Conservation (phyloP, 1,140 invertebrate genomes). For the Cydia pomonella region DNA sequence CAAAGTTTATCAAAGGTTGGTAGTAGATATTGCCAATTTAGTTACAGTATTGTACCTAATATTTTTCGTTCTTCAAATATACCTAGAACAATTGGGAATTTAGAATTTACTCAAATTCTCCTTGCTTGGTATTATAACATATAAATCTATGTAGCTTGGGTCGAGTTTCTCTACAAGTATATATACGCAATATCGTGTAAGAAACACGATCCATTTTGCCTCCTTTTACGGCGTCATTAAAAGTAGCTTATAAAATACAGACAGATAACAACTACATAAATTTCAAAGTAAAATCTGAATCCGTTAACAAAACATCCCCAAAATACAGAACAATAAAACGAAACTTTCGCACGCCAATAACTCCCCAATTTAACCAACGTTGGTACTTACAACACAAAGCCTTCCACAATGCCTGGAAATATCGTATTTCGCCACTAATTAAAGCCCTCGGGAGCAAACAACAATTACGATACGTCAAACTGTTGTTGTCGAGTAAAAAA, state of each 20-base stretch:
- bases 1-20: too few species aligned
- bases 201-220: too few species aligned
- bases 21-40: too few species aligned
- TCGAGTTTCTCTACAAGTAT: too few species aligned
- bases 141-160: too few species aligned
- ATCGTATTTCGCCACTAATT: constrained; percentile 73
- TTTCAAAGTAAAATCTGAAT: background rate
- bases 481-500: constrained; percentile 54
- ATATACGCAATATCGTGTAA: too few species aligned
- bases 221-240: too few species aligned
- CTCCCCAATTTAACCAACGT: constrained; percentile 20
- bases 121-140: too few species aligned
- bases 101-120: too few species aligned
- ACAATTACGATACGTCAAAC: constrained; percentile 67
- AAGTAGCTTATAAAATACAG: background rate
- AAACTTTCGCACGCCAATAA: constrained; percentile 2
- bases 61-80: too few species aligned
- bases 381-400: constrained; percentile 22
- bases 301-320: background rate
- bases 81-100: too few species aligned
- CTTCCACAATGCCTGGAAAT: constrained; percentile 53
- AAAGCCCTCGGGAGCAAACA: constrained; percentile 66
- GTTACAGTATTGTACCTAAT: too few species aligned
- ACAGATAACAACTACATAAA: background rate
- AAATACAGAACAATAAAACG: background rate